Evolutionary conservation across 2,113 vertebrate genomes (phyloP), one percentile per base, ranked within the genome.

Genomic region (Aleadryas rufinucha): DNA sequence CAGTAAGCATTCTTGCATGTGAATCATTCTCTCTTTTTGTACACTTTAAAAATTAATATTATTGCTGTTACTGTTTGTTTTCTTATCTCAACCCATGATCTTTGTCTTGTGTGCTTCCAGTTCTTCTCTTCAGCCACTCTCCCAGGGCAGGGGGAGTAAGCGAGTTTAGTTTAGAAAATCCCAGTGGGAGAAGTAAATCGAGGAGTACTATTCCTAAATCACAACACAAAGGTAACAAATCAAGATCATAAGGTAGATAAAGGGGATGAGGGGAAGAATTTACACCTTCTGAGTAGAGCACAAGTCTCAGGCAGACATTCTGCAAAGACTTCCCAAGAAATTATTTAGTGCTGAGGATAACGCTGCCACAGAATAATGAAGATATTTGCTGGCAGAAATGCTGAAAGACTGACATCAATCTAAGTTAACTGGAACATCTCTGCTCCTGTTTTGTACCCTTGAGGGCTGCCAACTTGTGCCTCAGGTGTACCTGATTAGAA

Each of bases 321-420:
- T 92, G 68, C 63, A 92, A 96, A 96, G 74, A 35, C 7, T 54
- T 69, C 68, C 92, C 60, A 66, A 92, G 61, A 96, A 96, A 96
- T 96, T 96, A 95, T 78, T 97, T 93, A 82, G 60, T 93, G 91
- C 83, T 95, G 82, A 78, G 35, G 45, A 94, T 95, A 97, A 93
- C 21, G n/a, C 28, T 93, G 84, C 72, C 70, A 61, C 13, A 31
- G 60, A 97, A 83, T 35, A 93, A 97, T 88, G 89, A 97, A 96
- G 45, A 79, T 72, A 57, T 96, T 78, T 96, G 52, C 84, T 93
- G 60, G 50, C 56, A 97, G 95, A 94, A 96, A 97, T 92, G 85
- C 81, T 94, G 94, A 89, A 96, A 97, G 94, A 85, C 59, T 94
- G 90, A 78, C 92, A 98, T 97, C 47, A 10, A 47, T 97, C 96